Base-by-base conservation (phyloP, 1,140 invertebrate genomes). In the Pseudobourletiella spinata region DNA sequence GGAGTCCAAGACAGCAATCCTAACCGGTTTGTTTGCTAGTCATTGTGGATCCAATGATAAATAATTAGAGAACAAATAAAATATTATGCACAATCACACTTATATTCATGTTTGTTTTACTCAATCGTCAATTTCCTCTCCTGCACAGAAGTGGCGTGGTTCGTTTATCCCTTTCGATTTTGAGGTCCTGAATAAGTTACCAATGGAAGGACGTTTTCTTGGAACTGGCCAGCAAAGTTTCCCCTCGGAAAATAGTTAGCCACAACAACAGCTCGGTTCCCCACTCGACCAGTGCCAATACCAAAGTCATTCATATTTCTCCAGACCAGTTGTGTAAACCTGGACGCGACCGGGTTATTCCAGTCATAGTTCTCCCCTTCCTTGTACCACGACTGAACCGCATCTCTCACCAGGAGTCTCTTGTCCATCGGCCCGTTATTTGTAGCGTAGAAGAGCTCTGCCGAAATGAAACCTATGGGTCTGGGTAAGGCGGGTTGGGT, bases 291-390 rank as follows among this genome's bases (percentile, higher is more conserved):
- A 22, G 60, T 39, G 4, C 64, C 64, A 8, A 65, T 65, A 0
- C 64, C 64, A 32, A 65, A 35, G 16, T 65, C 43, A 16, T 20
- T 44, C 2, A 56, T 54, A 8, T 25, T 8, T 35, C 55, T 61
- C 64, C 64, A 65, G 8, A 65, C 59, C 18, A 62, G 28, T 65
- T 65, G 64, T 8, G 64, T 61, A 56, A 65, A 65, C 1, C 58
- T 50, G 43, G 59, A 57, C 3, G 64, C 59, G 8, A 29, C 14
- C 2, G 64, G 64, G 22, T 51, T n/a, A 25, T n/a, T 32, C 44
- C 46, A 65, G 44, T 58, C 56, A 16, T 65, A 65, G 3, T 32
- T 26, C 1, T 52, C 26, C 35, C 44, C 60, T 3, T 29, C 39
- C n/a, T 39, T 11, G 29, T 65, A 65, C 64, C 64, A 65, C 3